These are phyloP conservation scores for Dolomedes plantarius DNA, from an alignment of 2,888 invertebrate species.

Conservation along the genomic window DNA sequence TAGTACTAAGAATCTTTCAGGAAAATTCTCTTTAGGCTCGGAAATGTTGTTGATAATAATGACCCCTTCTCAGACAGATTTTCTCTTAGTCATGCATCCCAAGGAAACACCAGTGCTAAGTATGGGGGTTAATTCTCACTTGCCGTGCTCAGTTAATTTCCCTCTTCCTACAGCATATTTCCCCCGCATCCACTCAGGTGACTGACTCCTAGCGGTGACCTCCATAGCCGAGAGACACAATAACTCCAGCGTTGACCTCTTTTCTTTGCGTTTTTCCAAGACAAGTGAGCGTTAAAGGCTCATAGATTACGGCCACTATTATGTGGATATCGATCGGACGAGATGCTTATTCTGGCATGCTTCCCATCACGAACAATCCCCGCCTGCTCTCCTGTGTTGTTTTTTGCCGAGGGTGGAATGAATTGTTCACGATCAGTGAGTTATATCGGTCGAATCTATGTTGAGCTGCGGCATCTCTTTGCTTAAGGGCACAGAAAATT, in stretches of 20 bases:
- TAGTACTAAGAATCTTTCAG: too few species aligned
- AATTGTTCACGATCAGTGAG: background rate
- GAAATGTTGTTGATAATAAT: too few species aligned
- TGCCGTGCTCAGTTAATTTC: too few species aligned
- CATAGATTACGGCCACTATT: conserved; percentile 58
- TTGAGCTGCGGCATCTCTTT: background rate
- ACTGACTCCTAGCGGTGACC: background rate
- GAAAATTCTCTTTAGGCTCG: too few species aligned
- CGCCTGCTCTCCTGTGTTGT: background rate
- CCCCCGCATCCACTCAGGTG: too few species aligned
- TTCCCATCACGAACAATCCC: conserved; percentile 31
- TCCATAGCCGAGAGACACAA: conserved; percentile 4
- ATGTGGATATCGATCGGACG: conserved; percentile 48
- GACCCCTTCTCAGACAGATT: too few species aligned
- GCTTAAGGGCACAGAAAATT: background rate
- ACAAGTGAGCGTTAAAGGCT: conserved; percentile 54
- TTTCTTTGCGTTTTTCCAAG: conserved; percentile 40
- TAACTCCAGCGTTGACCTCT: conserved; percentile 61
- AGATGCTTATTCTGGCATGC: conserved; percentile 55
- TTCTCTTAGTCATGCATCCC: too few species aligned
- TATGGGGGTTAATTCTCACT: too few species aligned
- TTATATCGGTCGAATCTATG: background rate
- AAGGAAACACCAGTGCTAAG: too few species aligned
- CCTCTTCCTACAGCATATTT: too few species aligned
- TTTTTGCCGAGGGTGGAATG: background rate